Evolutionary conservation across 2,797 vertebrate species (phyloP), one percentile per base, ranked within the genome.

Genomic region (Odontamblyopus lacepedii): DNA sequence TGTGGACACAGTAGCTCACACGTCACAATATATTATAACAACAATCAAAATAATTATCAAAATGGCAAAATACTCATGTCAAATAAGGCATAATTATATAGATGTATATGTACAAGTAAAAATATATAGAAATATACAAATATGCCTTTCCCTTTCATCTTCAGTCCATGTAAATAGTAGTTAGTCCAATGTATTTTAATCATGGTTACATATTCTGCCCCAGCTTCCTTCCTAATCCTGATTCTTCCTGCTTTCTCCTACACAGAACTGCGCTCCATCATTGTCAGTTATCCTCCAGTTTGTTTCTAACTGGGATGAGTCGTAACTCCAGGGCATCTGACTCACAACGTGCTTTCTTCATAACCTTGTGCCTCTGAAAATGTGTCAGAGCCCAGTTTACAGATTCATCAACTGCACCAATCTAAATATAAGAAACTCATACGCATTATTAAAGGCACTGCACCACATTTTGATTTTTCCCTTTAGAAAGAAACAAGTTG

Each of bases 251-350:
- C 3, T 53, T 71, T 75, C 48, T 64, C 56, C 57, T 73, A 67
- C 74, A 53, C 72, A 84, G 55, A 44, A 72, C 70, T 65, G 15
- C 64, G 59, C 63, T 81, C 70, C 56, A 78, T 87, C 84, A 85
- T 76, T 83, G 79, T 85, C 81, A 83, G 75, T 86, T 85, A 78
- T 13, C 18, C 38, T 67, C 61, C 15, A 69, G 70, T 84, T 71
- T 56, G 70, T 82, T 71, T 56, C 53, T 64, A 73, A 85, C 77
- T 82, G 76, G 82, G 74, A 77, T 63, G 62, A 71, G 69, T 77
- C 67, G 76, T 64, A 50, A 75, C 83, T 84, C 48, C 27, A 62
- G 77, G 85, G 69, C 78, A 62, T 89, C 81, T 86, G 63, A 83
- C 68, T 74, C 70, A 63, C 76, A 76, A 73, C 61, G 74, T 69